Evolutionary conservation across 92 coral and sea anemone genomes (phyloP).

Genomic region (Chrysogorgia sp.): DNA sequence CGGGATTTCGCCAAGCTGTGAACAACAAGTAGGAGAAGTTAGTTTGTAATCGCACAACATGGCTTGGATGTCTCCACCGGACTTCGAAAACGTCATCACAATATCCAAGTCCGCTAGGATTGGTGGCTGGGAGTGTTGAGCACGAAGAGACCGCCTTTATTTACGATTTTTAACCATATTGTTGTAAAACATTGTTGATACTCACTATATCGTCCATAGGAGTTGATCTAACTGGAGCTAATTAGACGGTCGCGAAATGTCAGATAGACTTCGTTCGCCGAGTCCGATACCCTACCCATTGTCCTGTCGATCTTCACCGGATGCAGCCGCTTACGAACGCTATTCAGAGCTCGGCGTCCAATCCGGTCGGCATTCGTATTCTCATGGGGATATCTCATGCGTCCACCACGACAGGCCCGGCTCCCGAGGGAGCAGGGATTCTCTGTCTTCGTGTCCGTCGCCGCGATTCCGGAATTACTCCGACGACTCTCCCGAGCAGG

Average conservation of each 20-base stretch:
- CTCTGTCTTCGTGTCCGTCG: constrained; percentile 24
- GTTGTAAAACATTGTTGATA: not conserved
- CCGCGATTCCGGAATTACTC: not conserved
- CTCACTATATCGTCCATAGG: not conserved
- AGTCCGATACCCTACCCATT: constrained; percentile 15
- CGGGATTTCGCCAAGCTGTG: too few relatives aligned
- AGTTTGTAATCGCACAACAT: too few relatives aligned
- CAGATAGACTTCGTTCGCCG: constrained; percentile 9
- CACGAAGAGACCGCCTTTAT: too few relatives aligned
- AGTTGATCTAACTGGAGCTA: not conserved
- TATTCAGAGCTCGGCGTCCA: constrained; percentile 1
- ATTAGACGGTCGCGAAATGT: constrained; percentile 1
- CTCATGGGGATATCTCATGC: constrained; percentile 16
- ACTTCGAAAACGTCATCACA: too few relatives aligned
- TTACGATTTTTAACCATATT: not conserved
- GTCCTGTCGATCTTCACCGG: constrained; percentile 11
- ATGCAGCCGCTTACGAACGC: constrained; percentile 33
- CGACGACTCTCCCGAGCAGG: not conserved
- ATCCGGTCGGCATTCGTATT: not conserved
- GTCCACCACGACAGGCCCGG: constrained; percentile 6
- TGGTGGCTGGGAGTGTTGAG: too few relatives aligned
- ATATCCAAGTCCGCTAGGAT: too few relatives aligned
- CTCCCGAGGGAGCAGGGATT: not conserved
- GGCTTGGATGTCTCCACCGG: too few relatives aligned
- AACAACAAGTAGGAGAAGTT: too few relatives aligned